A percentile compares a stretch with the other conserved stretches of the same genome.
Evolutionary conservation across 2,888 invertebrate genomes (phyloP).

Genomic region (Polydrusus cervinus): DNA sequence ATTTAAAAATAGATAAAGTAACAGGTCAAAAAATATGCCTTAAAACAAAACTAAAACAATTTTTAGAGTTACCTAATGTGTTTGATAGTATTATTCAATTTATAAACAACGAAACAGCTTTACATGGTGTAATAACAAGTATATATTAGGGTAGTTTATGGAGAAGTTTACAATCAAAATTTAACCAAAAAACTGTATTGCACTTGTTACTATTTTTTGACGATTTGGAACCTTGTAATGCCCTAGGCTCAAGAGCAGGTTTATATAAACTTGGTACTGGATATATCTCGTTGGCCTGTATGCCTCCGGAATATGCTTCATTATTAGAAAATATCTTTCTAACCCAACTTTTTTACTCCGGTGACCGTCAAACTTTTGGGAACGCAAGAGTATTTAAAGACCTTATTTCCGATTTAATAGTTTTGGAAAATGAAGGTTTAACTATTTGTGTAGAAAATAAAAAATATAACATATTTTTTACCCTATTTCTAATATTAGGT

Average conservation of each 20-base stretch:
- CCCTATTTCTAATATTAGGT: constrained; percentile 27
- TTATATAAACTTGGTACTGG: constrained; percentile 43
- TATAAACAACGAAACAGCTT: neutral
- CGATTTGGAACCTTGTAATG: constrained; percentile 44
- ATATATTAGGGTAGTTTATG: neutral
- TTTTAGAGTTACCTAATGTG: constrained; percentile 30
- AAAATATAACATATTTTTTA: constrained; percentile 25
- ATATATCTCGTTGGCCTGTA: constrained; percentile 39
- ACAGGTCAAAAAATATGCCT: neutral
- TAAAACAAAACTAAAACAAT: constrained; percentile 22
- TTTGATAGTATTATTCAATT: constrained; percentile 4
- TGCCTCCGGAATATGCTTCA: constrained; percentile 38
- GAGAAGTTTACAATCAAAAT: neutral
- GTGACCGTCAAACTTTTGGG: neutral
- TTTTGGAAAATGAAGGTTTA: constrained; percentile 36
- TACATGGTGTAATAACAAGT: neutral
- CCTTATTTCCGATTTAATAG: constrained; percentile 35
- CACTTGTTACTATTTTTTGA: constrained; percentile 38
- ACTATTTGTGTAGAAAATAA: neutral
- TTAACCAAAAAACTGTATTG: constrained; percentile 20
- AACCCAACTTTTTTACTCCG: constrained; percentile 31
- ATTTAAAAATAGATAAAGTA: neutral
- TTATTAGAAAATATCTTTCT: constrained; percentile 45
- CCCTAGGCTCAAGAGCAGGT: constrained; percentile 44
- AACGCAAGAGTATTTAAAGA: constrained; percentile 17